Percentiles rank a stretch among this genome's conserved stretches.
Evolutionary conservation across 2,888 invertebrate genomes (phyloP).

Genomic region (Cephus rjabovi): DNA sequence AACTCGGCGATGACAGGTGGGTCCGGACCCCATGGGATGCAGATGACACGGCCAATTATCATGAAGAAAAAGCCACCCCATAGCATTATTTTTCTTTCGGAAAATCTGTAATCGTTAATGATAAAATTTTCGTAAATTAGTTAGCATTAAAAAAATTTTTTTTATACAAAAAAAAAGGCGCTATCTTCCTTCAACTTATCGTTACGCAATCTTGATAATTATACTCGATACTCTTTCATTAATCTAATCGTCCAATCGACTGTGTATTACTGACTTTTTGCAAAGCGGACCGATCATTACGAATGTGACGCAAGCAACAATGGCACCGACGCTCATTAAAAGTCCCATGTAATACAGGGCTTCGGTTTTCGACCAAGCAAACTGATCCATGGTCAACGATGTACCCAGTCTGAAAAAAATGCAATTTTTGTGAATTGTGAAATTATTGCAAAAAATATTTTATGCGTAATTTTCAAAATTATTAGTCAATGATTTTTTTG

Average conservation of each 20-base stretch:
- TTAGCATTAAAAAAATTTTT: background rate
- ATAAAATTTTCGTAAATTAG: constrained; percentile 20
- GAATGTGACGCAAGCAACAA: constrained; percentile 82
- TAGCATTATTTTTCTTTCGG: constrained; percentile 82
- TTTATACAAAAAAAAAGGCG: constrained; percentile 8
- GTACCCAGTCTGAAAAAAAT: constrained; percentile 74
- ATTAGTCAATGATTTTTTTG: background rate
- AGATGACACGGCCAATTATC: constrained; percentile 78
- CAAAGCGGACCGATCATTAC: constrained; percentile 78
- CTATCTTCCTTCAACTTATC: background rate
- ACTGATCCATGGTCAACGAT: constrained; percentile 89
- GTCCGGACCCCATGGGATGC: constrained; percentile 82
- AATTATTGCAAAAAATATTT: background rate
- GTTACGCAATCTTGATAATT: background rate
- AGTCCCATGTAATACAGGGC: constrained; percentile 86
- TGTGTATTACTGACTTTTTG: constrained; percentile 64
- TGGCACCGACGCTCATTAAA: constrained; percentile 82
- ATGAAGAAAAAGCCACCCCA: constrained; percentile 88
- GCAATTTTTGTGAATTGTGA: background rate
- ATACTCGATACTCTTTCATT: background rate
- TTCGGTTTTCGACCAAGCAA: constrained; percentile 84
- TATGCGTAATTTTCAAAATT: background rate
- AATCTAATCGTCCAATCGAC: constrained; percentile 5
- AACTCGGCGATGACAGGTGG: constrained; percentile 73
- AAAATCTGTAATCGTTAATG: constrained; percentile 67